A percentile compares a stretch with the other conserved stretches of the same genome.
phyloP scores from a whole-genome alignment of 1,140 invertebrate genomes.

The Telenomus remus region DNA sequence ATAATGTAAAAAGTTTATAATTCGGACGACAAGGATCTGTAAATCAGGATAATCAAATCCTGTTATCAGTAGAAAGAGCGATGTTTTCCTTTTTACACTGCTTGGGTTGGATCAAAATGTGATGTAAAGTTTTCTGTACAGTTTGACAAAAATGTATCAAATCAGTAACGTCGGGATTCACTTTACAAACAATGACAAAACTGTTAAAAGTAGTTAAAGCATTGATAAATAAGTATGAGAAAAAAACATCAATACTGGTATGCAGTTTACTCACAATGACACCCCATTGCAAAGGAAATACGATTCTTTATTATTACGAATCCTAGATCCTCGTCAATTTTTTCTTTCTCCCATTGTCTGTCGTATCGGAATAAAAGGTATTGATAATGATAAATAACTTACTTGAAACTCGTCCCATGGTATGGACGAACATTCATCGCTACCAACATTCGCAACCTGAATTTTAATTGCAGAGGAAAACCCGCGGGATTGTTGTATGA shows the following conservation, averaged over 20 bases:
- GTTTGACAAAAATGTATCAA: too few species aligned
- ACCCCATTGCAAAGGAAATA: slow-evolving; percentile 19
- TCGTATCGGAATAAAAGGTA: slow-evolving; percentile 1
- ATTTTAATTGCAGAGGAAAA: slow-evolving; percentile 84
- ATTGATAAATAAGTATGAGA: slow-evolving; percentile 11
- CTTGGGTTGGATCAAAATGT: background rate
- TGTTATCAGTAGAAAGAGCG: background rate
- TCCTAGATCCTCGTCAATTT: slow-evolving; percentile 5
- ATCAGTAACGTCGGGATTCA: background rate
- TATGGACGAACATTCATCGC: slow-evolving; percentile 90
- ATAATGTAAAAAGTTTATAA: slow-evolving; percentile 47
- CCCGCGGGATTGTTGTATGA: slow-evolving; percentile 86
- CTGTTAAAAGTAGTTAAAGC: background rate
- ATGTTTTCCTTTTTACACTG: background rate
- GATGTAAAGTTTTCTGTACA: too few species aligned
- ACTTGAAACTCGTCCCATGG: slow-evolving; percentile 97
- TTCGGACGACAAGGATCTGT: slow-evolving; percentile 27
- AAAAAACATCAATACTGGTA: slow-evolving; percentile 17
- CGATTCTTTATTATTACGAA: background rate
- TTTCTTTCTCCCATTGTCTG: background rate
- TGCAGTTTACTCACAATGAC: slow-evolving; percentile 34
- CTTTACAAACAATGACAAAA: background rate
- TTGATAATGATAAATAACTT: slow-evolving; percentile 50
- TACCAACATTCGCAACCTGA: slow-evolving; percentile 84
- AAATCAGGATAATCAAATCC: background rate